phyloP scores from a whole-genome alignment of 1,140 invertebrate genomes.

The Drosophila ohnishii region DNA sequence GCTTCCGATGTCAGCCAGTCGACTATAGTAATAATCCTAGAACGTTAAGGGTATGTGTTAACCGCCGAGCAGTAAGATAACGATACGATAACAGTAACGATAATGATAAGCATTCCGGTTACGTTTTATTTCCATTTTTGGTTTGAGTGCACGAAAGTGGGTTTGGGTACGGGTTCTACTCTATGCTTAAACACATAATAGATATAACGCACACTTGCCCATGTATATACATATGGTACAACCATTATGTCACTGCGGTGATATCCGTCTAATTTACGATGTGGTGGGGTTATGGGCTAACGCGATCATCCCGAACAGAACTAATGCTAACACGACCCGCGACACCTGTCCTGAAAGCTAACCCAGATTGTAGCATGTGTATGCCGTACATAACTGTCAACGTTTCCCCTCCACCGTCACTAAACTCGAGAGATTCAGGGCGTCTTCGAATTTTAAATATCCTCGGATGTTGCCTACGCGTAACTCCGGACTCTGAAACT shows the following conservation, averaged over 20 bases:
- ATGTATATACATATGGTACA: slow-evolving; percentile 4
- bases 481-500: slow-evolving; percentile 6
- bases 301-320: slow-evolving; percentile 23
- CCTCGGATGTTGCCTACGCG: not conserved
- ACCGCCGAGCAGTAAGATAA: slow-evolving; percentile 64
- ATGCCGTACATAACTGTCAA: slow-evolving; percentile 62
- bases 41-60: slow-evolving; percentile 91
- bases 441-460: slow-evolving; percentile 11
- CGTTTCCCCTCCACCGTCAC: slow-evolving; percentile 31
- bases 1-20: slow-evolving; percentile 96
- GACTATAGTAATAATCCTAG: slow-evolving; percentile 95
- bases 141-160: slow-evolving; percentile 33
- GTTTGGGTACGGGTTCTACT: slow-evolving; percentile 5
- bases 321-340: slow-evolving; percentile 38
- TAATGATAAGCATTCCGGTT: slow-evolving; percentile 41
- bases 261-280: slow-evolving; percentile 18
- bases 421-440: slow-evolving; percentile 44
- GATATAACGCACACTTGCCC: slow-evolving; percentile 10
- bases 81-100: slow-evolving; percentile 50
- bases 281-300: slow-evolving; percentile 31
- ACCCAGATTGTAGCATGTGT: slow-evolving; percentile 64
- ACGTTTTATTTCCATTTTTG: slow-evolving; percentile 24
- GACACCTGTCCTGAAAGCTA: slow-evolving; percentile 33
- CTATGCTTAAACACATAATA: not conserved
- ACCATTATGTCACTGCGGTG: slow-evolving; percentile 13